These are phyloP conservation scores for Sarcophilus harrisii DNA, from an alignment of 2,797 vertebrate genomes.

Conservation along the genomic window DNA sequence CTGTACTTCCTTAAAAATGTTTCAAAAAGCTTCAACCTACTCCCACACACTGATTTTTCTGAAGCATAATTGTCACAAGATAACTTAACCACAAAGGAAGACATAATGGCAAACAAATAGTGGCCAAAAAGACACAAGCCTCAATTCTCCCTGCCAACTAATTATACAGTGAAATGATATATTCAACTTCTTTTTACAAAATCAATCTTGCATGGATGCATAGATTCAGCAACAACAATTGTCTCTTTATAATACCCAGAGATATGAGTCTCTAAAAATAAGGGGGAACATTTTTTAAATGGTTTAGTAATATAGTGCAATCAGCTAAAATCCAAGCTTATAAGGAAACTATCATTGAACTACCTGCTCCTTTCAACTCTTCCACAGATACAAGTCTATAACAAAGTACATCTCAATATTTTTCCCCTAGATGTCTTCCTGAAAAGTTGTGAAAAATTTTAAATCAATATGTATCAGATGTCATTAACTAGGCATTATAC, in stretches of 20 bases:
- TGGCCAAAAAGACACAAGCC: neutral
- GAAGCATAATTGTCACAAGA: neutral
- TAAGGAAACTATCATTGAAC: neutral
- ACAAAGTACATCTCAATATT: neutral
- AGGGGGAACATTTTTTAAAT: neutral
- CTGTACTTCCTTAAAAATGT: slow-evolving; percentile 48
- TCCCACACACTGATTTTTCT: slow-evolving; percentile 35
- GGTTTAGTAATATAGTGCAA: neutral
- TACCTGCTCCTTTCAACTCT: neutral
- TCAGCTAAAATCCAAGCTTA: neutral
- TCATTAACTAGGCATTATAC: neutral
- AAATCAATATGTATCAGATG: neutral
- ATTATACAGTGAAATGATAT: neutral
- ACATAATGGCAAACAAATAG: neutral
- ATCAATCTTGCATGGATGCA: slow-evolving; percentile 44
- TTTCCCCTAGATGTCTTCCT: neutral
- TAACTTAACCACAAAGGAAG: slow-evolving; percentile 8
- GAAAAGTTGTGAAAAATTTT: neutral
- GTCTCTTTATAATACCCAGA: neutral
- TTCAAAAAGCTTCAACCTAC: slow-evolving; percentile 38
- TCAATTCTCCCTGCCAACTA: neutral
- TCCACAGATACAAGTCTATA: neutral
- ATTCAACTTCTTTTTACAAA: slow-evolving; percentile 13
- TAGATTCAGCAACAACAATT: neutral
- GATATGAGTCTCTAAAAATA: neutral